Conservation (phyloP, 1,140 invertebrate genomes). For the Agrypnia vestita region DNA sequence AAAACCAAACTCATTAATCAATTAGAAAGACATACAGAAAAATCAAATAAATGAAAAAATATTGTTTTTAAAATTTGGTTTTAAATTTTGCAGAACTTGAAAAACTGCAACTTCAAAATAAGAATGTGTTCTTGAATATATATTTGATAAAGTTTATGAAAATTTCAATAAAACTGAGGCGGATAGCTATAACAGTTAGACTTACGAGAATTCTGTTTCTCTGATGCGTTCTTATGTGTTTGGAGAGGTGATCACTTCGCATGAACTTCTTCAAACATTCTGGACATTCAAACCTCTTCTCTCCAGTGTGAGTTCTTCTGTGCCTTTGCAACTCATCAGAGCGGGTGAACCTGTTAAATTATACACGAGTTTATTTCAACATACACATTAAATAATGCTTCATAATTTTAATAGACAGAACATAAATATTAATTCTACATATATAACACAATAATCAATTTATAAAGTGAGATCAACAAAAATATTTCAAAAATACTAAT, state of each 20-base stretch:
- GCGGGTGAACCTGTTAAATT: conserved; percentile 88
- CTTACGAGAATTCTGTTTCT: conserved; percentile 82
- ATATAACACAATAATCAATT: too few relatives aligned
- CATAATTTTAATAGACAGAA: too few relatives aligned
- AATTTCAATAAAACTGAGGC: too few relatives aligned
- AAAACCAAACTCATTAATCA: too few relatives aligned
- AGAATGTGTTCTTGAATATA: too few relatives aligned
- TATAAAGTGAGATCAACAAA: neutral
- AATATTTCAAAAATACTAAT: neutral
- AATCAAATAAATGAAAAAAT: too few relatives aligned
- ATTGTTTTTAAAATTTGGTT: too few relatives aligned
- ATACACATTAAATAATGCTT: too few relatives aligned
- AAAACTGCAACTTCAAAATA: too few relatives aligned
- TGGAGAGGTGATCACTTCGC: conserved; percentile 90
- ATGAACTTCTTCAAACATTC: conserved; percentile 91
- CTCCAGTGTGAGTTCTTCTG: conserved; percentile 90
- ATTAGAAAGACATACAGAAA: too few relatives aligned
- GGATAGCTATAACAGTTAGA: conserved; percentile 18
- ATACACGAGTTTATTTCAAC: neutral
- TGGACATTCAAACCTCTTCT: conserved; percentile 89
- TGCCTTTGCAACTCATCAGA: conserved; percentile 97
- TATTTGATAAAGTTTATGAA: neutral
- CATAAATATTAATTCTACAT: too few relatives aligned
- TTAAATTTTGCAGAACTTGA: too few relatives aligned
- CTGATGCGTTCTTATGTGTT: conserved; percentile 90